Evolutionary conservation across 2,888 invertebrate species (phyloP), one percentile per base, ranked within the genome.

Genomic region (Andricus curvator): DNA sequence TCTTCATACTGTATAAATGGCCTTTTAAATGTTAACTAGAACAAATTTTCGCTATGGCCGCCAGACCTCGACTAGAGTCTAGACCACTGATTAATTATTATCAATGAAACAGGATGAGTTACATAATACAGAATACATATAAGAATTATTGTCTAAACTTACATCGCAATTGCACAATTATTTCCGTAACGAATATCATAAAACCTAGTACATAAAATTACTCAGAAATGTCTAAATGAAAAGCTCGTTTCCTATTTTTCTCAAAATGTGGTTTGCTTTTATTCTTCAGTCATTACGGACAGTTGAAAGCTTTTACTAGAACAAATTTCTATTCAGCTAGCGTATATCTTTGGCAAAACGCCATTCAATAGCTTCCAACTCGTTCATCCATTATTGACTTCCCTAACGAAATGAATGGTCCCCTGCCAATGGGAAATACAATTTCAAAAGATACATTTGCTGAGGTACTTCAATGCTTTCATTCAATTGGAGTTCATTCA

Each of bases 321-420:
- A 65, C 48, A 20, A 64, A 44, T 70, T 48, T 60, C 64, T 74
- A 48, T 76, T 76, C 44, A 64, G 62, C 41, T 51, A 44, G 48
- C 56, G 65, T 51, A 76, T 48, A 74, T 64, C 29, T 15, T 64
- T 64, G 74, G 66, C 64, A 64, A 76, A 62, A 79, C 60, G 65
- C 65, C 68, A 68, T 68, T 48, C 68, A 68, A 48, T n/a, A 48
- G 25, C 17, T 68, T 48, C 68, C 25, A 68, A 68, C 29, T 64
- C 41, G 44, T 48, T 68, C 68, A 68, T 68, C 68, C 68, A 68
- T 68, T 68, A 68, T 48, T 48, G 68, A 68, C 68, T 68, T 22
- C 41, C 13, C 68, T 68, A 68, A 68, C 48, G 25, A 44, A 48
- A 68, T 68, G 68, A 68, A 68, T 68, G 68, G 44, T 68, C 68